Evolutionary conservation across 2,797 vertebrate genomes (phyloP).

Genomic region (Tamandua tetradactyla): DNA sequence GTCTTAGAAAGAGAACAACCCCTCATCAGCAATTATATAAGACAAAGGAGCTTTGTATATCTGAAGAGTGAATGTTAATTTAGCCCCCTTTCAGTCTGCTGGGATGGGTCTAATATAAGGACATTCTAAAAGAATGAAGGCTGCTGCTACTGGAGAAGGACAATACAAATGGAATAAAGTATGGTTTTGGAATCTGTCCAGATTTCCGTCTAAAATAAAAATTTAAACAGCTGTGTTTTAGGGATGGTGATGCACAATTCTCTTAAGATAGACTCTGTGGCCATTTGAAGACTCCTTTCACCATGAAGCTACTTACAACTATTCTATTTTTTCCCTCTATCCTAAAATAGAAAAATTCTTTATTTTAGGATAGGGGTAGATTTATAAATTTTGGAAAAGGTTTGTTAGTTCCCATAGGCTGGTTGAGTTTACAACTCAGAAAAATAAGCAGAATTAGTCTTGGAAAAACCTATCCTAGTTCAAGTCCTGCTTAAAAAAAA

Average conservation of each 20-base stretch:
- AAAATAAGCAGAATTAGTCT: not conserved
- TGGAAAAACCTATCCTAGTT: not conserved
- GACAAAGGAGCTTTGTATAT: not conserved
- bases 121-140: not conserved
- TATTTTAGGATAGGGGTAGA: not conserved
- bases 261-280: not conserved
- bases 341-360: no score
- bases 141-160: not conserved
- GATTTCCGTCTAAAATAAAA: conserved; percentile 69
- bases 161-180: not conserved
- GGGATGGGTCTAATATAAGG: not conserved
- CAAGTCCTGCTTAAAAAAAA: conserved; percentile 3
- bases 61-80: not conserved
- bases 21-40: conserved; percentile 18
- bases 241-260: not conserved
- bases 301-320: not conserved
- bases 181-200: conserved; percentile 51
- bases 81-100: not conserved
- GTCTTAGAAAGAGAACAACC: conserved; percentile 35
- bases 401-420: not conserved
- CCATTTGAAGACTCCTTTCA: not conserved
- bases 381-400: not conserved
- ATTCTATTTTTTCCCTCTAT: not conserved
- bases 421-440: not conserved
- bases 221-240: conserved; percentile 66